phyloP scores from a whole-genome alignment of 2,113 vertebrate species.

The Malurus alboscapulatus region DNA sequence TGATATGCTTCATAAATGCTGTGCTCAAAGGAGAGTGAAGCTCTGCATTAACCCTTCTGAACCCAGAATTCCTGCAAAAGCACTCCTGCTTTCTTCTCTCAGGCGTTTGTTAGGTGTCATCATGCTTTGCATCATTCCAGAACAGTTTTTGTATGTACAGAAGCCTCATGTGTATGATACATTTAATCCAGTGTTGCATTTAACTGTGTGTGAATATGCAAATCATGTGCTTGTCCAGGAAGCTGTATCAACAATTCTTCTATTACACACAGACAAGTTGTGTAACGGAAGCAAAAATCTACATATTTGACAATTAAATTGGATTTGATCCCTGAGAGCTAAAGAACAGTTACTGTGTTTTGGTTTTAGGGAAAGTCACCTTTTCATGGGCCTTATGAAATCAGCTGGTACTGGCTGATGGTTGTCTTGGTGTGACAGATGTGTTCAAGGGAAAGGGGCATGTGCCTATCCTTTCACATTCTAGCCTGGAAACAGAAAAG shows the following conservation, averaged over 20 bases:
- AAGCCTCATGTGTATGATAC: background rate
- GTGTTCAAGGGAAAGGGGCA: background rate
- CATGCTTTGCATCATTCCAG: background rate
- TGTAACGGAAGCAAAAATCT: background rate
- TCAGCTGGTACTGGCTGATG: background rate
- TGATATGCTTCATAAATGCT: background rate
- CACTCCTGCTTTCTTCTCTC: background rate
- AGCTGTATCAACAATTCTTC: background rate
- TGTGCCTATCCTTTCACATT: background rate
- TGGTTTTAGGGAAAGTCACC: background rate
- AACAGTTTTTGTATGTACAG: background rate
- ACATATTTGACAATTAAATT: background rate
- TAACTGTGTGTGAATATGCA: background rate
- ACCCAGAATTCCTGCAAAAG: background rate
- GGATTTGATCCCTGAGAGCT: background rate
- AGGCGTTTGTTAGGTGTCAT: background rate
- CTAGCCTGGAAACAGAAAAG: background rate
- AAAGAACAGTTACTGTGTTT: background rate
- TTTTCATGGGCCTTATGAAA: background rate
- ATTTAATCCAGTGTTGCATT: background rate
- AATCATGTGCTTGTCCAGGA: background rate
- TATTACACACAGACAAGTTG: background rate
- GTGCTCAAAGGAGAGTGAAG: background rate
- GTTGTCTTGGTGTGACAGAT: background rate
- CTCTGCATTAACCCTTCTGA: slow-evolving; percentile 22